Evolutionary conservation across 1,140 invertebrate species (phyloP), one percentile per base, ranked within the genome.

Genomic region (Idris sp.): DNA sequence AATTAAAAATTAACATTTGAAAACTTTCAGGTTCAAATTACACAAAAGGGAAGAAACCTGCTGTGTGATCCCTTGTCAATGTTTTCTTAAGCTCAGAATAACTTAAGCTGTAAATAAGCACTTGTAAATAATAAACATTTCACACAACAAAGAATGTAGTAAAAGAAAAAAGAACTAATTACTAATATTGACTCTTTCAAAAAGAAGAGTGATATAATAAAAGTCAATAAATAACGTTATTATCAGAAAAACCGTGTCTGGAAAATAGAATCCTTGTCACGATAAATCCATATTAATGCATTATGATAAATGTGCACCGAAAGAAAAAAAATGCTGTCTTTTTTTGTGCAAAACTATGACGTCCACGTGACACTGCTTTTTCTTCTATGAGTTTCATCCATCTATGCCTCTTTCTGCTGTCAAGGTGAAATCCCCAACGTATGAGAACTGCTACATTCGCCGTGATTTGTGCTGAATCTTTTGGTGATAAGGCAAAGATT

Each of bases 401-500:
- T 75, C 56, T 36, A 64, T 56, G 48, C 46, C n/a, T 49, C 61
- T 54, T 75, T 75, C 48, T 46, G 38, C 49, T 64, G 62, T 71
- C 67, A 71, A 16, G 62, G 13, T 9, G 33, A 74, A 74, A 74
- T 74, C 71, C 61, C n/a, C 61, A 31, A 62, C 67, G 67, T 71
- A 71, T 71, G 67, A 69, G 54, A 69, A 68, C 28, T 69, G 54
- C 40, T 61, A 53, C 46, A 54, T 11, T 10, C 48, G 48, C 56
- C 67, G 61, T 65, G 71, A 74, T 74, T 73, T 59, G 67, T 74
- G 56, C 41, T 69, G 61, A 74, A 72, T 74, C 73, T 74, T 61
- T 71, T 62, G 62, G 44, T 72, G 71, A 72, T 77, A 77, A 77
- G 59, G 46, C 54, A 48, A 36, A 78, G 73, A 78, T 75, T 78